Percentiles rank a stretch among this genome's conserved stretches.
These are phyloP conservation scores for Drosophila atroscutellata DNA, from an alignment of 2,888 invertebrate genomes.

Conservation along the genomic window DNA sequence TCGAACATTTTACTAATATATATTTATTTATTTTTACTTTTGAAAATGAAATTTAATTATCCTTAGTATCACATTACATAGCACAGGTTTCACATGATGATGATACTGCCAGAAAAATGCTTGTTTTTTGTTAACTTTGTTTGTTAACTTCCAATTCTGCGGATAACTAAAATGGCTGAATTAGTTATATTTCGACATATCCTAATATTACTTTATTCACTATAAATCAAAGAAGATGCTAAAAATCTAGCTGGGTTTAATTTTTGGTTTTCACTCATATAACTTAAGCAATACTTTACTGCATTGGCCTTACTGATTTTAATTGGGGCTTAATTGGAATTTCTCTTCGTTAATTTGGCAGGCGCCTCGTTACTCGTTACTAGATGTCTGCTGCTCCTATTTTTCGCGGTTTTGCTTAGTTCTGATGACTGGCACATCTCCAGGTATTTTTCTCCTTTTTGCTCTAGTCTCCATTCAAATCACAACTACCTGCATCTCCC, in stretches of 20 bases:
- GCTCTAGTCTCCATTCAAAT: slow-evolving; percentile 28
- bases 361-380: neutral
- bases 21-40: neutral
- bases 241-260: neutral
- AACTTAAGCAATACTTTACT: neutral
- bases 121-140: neutral
- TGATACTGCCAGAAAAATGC: too few species aligned
- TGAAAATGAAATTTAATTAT: neutral
- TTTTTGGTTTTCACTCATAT: neutral
- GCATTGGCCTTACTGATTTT: slow-evolving; percentile 3
- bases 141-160: neutral
- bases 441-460: neutral
- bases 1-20: neutral
- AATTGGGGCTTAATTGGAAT: neutral
- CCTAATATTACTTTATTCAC: neutral
- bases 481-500: slow-evolving; percentile 22
- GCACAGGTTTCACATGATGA: neutral
- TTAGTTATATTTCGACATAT: neutral
- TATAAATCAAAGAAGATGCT: neutral
- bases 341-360: neutral
- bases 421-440: neutral
- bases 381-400: neutral
- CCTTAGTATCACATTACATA: neutral
- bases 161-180: neutral
- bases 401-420: slow-evolving; percentile 16